phyloP scores from a whole-genome alignment of 2,113 vertebrate species.

The Pomatostomus ruficeps region DNA sequence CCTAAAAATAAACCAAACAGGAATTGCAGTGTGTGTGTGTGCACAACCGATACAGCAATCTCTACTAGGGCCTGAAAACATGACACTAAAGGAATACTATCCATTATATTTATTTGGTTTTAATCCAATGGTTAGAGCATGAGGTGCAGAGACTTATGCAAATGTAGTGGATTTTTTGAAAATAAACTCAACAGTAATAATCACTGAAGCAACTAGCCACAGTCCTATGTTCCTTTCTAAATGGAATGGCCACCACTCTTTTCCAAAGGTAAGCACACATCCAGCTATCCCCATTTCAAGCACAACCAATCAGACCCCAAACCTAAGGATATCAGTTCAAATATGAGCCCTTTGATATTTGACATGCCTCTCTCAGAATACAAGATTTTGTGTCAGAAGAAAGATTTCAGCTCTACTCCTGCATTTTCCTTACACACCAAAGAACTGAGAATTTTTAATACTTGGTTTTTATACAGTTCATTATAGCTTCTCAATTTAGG shows the following conservation, averaged over 20 bases:
- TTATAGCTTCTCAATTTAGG: neutral
- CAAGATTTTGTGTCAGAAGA: neutral
- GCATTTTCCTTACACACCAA: neutral
- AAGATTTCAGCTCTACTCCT: neutral
- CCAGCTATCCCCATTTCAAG: neutral
- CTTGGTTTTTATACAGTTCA: neutral
- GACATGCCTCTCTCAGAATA: neutral
- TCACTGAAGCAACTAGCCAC: neutral
- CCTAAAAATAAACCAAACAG: slow-evolving; percentile 6
- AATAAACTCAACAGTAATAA: neutral
- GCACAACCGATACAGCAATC: neutral
- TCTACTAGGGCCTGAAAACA: neutral
- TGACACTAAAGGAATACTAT: neutral
- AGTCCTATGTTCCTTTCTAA: neutral
- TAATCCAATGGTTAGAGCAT: neutral
- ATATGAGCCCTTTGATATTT: neutral
- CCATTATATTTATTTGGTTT: neutral
- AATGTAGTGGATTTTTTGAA: neutral
- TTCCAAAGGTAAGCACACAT: neutral
- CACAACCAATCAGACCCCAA: neutral
- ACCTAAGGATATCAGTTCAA: neutral
- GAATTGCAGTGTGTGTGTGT: neutral
- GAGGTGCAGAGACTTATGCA: neutral
- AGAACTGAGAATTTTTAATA: neutral
- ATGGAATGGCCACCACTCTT: neutral